Conservation (phyloP, 2,113 vertebrate genomes). For the Macaca mulatta region DNA sequence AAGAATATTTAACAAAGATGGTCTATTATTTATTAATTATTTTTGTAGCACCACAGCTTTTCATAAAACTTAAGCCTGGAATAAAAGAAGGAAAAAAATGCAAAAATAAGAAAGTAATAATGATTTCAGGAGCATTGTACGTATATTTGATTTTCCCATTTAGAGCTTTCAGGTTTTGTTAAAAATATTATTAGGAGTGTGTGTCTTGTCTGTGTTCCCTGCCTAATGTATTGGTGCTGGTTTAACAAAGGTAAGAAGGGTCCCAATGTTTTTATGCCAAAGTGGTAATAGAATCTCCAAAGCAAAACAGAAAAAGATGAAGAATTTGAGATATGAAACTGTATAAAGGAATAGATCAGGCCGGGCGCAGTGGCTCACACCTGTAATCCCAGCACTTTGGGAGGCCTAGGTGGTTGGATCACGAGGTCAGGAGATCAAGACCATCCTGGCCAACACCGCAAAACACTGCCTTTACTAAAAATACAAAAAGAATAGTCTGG, state of each 20-base stretch:
- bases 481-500: too few species aligned
- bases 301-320: neutral
- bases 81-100: neutral
- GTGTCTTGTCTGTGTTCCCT: neutral
- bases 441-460: too few species aligned
- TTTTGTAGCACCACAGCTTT: neutral
- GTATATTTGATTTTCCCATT: neutral
- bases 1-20: neutral
- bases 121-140: neutral
- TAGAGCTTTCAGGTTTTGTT: neutral
- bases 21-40: neutral
- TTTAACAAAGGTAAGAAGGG: neutral
- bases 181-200: neutral
- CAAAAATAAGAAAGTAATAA: neutral
- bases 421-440: too few species aligned
- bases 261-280: neutral
- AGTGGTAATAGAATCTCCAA: neutral
- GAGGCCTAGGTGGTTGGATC: too few species aligned
- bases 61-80: neutral
- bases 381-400: too few species aligned
- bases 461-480: too few species aligned
- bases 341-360: neutral
- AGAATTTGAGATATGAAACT: neutral
- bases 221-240: fast-evolving
- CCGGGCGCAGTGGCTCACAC: too few species aligned